Conservation (phyloP, 2,888 invertebrate species). For the Oasisia sp. region DNA sequence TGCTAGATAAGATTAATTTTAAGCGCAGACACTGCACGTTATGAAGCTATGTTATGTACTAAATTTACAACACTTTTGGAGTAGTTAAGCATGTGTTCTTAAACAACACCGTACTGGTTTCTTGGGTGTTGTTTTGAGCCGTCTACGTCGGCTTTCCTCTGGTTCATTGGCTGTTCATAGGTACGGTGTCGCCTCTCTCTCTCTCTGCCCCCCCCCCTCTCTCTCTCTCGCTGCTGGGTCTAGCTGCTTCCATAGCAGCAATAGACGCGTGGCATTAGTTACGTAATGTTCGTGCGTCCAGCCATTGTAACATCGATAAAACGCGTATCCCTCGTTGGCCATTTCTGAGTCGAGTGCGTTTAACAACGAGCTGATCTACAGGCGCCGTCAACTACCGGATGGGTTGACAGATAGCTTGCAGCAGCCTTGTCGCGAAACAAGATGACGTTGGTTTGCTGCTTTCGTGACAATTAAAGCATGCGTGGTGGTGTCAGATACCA, state of each 20-base stretch:
- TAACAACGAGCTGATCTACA: constrained; percentile 13
- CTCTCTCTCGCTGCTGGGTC: neutral
- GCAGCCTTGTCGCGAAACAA: neutral
- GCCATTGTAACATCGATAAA: neutral
- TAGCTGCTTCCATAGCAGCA: neutral
- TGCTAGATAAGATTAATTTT: no score
- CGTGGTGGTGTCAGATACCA: neutral
- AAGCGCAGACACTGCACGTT: no score
- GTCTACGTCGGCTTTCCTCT: neutral
- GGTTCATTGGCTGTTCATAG: neutral
- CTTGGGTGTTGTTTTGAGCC: no score
- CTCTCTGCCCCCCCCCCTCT: no score
- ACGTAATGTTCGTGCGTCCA: neutral
- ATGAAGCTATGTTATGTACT: no score
- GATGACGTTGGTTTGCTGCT: neutral
- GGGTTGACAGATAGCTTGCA: neutral
- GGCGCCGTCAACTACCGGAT: neutral
- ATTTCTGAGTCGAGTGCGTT: neutral
- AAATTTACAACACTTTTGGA: no score
- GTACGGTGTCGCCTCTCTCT: neutral
- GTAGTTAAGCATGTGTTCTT: no score
- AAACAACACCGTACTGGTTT: no score
- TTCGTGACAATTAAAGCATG: neutral
- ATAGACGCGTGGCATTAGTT: neutral
- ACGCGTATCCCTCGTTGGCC: neutral